Evolutionary conservation across 2,797 vertebrate species (phyloP).

Genomic region (Crocidura indochinensis): DNA sequence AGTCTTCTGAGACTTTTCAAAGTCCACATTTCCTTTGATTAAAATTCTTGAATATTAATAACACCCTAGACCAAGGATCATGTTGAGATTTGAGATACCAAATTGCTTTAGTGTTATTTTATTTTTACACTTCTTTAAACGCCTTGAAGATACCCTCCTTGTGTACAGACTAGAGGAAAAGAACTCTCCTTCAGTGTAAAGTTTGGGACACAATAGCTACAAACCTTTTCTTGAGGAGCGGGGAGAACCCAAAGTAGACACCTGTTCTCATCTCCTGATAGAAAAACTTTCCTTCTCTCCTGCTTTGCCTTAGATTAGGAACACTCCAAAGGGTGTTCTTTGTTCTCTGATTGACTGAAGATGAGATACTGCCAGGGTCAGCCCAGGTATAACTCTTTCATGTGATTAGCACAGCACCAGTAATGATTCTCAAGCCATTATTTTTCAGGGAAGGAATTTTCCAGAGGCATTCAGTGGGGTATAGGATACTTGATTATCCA

Average conservation of each 20-base stretch:
- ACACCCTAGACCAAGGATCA: slow-evolving; percentile 70
- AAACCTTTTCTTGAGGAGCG: slow-evolving; percentile 32
- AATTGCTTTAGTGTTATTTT: slow-evolving; percentile 65
- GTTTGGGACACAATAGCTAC: background rate
- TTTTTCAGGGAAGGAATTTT: too few relatives aligned
- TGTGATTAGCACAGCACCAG: background rate
- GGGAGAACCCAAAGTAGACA: background rate
- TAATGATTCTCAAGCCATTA: background rate
- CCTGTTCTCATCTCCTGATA: slow-evolving; percentile 2
- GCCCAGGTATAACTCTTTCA: background rate
- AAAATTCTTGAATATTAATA: slow-evolving; percentile 77
- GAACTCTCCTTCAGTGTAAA: slow-evolving; percentile 6
- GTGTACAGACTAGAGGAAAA: slow-evolving; percentile 40
- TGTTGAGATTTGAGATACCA: slow-evolving; percentile 75
- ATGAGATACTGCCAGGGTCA: background rate
- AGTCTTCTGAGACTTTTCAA: slow-evolving; percentile 69
- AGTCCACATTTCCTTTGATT: slow-evolving; percentile 52
- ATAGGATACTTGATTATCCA: too few relatives aligned
- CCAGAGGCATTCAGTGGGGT: too few relatives aligned
- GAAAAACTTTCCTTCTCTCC: slow-evolving; percentile 22
- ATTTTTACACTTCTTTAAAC: slow-evolving; percentile 33
- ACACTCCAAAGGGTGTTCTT: background rate
- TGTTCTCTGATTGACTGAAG: background rate
- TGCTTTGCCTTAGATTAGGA: slow-evolving; percentile 35
- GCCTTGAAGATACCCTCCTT: background rate